Base-by-base conservation (phyloP, 2,113 vertebrate species). In the Amphiprion ocellaris region DNA sequence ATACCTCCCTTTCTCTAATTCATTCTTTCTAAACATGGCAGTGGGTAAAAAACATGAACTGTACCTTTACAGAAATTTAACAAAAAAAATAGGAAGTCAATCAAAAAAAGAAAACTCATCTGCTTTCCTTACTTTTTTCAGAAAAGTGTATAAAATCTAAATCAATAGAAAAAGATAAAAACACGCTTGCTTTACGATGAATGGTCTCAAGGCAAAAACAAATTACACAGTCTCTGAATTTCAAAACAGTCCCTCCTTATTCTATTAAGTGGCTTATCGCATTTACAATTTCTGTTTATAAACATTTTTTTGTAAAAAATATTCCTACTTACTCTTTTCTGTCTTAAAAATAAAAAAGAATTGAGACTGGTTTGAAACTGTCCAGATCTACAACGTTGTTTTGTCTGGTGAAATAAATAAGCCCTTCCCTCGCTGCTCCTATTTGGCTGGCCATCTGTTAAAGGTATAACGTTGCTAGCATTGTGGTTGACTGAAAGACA, bases 381-480 rank as follows among this genome's bases (percentile, higher is more conserved):
- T 77, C 77, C 65, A 84, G 73, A 83, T 69, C 73, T 80, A 85
- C 23, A 87, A 80, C 11, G 67, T 86, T 77, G 55, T 78, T 60
- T 75, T 66, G 53, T 86, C 64, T 66, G 60, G 49, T 88, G 56
- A 87, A 93, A 93, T 94, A 93, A 94, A 93, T 92, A 92, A 90
- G 87, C 90, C 86, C 88, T 79, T 87, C 84, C 86, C 89, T 79
- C 75, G 0, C 82, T 84, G 74, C 59, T 59, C 69, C 74, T 81
- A 74, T 90, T 89, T 92, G 92, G 88, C 88, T 90, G 79, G 78
- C 60, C 84, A 83, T 80, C 77, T 12, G 23, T 85, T 79, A 83
- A 90, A 86, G 64, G 75, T 74, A 69, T 63, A 79, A 69, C 55
- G 53, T 86, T 83, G 70, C 86, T 86, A 89, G 75, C 83, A 67